These are phyloP conservation scores for Gambusia holbrooki DNA, from an alignment of 2,113 vertebrate species.

Conservation along the genomic window DNA sequence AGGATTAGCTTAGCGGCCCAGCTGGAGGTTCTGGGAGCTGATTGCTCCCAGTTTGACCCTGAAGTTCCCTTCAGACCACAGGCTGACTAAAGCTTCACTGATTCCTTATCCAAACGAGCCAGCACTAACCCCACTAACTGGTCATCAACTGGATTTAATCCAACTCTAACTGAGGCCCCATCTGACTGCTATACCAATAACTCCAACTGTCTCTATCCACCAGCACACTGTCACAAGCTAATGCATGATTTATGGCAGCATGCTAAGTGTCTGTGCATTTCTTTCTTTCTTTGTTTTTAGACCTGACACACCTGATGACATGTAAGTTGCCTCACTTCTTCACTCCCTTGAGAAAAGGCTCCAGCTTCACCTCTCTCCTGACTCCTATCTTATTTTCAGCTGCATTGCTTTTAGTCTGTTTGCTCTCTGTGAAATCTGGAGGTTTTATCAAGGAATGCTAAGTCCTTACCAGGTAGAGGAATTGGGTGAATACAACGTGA, in stretches of 20 bases:
- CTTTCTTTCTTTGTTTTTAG: slow-evolving; percentile 85
- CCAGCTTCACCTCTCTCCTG: too few relatives aligned
- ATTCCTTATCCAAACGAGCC: neutral
- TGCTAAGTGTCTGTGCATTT: slow-evolving; percentile 83
- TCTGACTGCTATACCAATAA: slow-evolving; percentile 41
- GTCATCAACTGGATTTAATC: slow-evolving; percentile 13
- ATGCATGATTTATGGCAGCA: slow-evolving; percentile 74
- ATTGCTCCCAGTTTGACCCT: neutral
- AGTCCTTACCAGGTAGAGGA: too few relatives aligned
- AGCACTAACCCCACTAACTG: slow-evolving; percentile 12
- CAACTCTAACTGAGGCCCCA: neutral
- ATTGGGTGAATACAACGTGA: too few relatives aligned
- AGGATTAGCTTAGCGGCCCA: too few relatives aligned
- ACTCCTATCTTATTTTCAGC: too few relatives aligned
- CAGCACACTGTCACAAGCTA: slow-evolving; percentile 22
- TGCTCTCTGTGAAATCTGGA: too few relatives aligned
- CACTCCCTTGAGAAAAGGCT: too few relatives aligned
- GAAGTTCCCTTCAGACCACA: neutral
- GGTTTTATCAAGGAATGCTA: too few relatives aligned
- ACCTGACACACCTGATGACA: slow-evolving; percentile 88
- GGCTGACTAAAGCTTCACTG: too few relatives aligned
- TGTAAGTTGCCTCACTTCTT: slow-evolving; percentile 85
- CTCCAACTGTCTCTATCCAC: slow-evolving; percentile 3
- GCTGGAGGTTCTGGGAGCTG: neutral
- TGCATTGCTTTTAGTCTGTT: too few relatives aligned